Percentiles rank a stretch among this genome's conserved stretches.
Conservation (phyloP, 2,797 vertebrate genomes). For the Sebastes jordani region DNA sequence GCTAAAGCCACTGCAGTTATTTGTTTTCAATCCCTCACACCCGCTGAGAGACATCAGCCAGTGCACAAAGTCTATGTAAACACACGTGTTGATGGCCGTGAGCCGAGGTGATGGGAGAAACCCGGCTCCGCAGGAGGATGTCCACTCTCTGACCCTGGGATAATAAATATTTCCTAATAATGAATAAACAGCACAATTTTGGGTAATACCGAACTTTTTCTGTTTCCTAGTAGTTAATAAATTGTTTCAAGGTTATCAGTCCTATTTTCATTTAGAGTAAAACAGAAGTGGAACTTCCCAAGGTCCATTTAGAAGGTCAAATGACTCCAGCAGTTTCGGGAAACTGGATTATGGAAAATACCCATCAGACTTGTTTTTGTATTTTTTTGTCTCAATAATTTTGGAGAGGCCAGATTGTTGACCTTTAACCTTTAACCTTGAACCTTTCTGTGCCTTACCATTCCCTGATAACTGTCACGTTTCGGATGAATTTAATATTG, state of each 20-base stretch:
- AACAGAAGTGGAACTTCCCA: not conserved
- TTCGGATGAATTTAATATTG: no score
- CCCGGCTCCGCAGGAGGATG: not conserved
- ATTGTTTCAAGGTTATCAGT: conserved; percentile 11
- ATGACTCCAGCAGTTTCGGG: no score
- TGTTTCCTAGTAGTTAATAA: not conserved
- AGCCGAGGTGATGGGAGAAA: not conserved
- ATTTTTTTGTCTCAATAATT: not conserved
- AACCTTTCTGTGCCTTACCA: no score
- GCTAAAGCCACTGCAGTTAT: conserved; percentile 9
- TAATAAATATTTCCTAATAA: not conserved
- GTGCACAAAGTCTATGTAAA: not conserved
- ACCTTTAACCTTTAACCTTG: not conserved
- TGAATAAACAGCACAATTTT: not conserved
- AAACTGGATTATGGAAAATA: not conserved
- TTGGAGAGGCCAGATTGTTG: not conserved
- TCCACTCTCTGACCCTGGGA: not conserved
- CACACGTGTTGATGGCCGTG: not conserved
- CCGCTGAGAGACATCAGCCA: conserved; percentile 4
- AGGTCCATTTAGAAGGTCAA: no score
- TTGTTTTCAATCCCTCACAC: not conserved
- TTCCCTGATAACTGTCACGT: not conserved
- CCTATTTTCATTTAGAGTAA: not conserved
- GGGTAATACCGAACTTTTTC: not conserved
- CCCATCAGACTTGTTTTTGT: not conserved